These are phyloP conservation scores for Drosophila subquinaria DNA, from an alignment of 2,888 invertebrate genomes.

Conservation along the genomic window DNA sequence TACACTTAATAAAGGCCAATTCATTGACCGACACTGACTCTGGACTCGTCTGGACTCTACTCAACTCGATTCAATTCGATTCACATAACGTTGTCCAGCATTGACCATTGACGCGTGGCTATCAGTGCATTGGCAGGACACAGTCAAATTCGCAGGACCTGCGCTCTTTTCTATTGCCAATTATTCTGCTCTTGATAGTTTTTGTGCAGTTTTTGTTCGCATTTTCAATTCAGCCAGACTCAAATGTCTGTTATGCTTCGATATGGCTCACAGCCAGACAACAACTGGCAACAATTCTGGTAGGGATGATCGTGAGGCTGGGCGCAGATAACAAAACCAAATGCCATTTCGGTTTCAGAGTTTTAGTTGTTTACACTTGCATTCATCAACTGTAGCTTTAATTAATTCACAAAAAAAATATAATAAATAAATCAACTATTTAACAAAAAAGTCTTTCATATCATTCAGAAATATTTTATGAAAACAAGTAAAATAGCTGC, in stretches of 20 bases:
- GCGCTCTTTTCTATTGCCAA: slow-evolving; percentile 24
- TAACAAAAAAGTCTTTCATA: background rate
- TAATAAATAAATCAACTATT: background rate
- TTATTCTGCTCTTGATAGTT: slow-evolving; percentile 37
- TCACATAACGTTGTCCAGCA: slow-evolving; percentile 41
- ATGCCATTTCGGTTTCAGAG: background rate
- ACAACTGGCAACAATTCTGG: background rate
- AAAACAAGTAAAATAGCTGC: background rate
- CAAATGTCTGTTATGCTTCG: slow-evolving; percentile 9
- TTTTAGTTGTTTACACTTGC: background rate
- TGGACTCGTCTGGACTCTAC: slow-evolving; percentile 8
- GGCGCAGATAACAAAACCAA: background rate
- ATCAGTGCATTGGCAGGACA: slow-evolving; percentile 50
- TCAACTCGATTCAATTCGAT: background rate
- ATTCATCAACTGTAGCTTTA: background rate
- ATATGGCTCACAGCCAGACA: slow-evolving; percentile 1
- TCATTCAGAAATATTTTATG: background rate
- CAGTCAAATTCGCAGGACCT: slow-evolving; percentile 9
- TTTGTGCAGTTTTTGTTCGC: slow-evolving; percentile 21
- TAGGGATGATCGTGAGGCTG: background rate
- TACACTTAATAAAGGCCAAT: slow-evolving; percentile 58
- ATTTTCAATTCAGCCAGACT: slow-evolving; percentile 8
- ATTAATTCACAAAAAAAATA: background rate
- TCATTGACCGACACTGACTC: slow-evolving; percentile 36
- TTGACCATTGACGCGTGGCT: slow-evolving; percentile 66